These are phyloP conservation scores for Eledona agricola DNA, from an alignment of 2,888 invertebrate genomes.

Conservation along the genomic window DNA sequence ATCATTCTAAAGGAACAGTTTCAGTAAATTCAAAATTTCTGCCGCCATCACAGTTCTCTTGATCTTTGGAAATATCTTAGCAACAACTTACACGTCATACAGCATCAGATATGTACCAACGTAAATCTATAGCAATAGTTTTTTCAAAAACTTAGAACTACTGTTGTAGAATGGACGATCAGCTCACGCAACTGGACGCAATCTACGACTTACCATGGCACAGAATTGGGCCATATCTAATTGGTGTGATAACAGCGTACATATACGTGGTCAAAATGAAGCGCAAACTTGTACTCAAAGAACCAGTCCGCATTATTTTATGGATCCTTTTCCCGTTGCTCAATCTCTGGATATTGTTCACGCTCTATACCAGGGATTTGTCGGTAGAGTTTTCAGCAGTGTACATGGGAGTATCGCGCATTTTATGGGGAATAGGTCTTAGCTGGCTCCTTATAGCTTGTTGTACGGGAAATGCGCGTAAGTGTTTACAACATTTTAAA, in stretches of 20 bases:
- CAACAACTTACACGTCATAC: constrained; percentile 60
- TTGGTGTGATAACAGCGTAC: constrained; percentile 64
- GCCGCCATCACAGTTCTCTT: constrained; percentile 49
- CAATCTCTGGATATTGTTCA: constrained; percentile 62
- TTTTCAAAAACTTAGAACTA: neutral
- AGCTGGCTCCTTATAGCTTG: constrained; percentile 69
- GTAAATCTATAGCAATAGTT: constrained; percentile 57
- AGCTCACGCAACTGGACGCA: constrained; percentile 55
- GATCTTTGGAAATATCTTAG: constrained; percentile 53
- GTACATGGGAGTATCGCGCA: constrained; percentile 65
- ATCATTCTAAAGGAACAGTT: constrained; percentile 42
- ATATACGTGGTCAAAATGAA: constrained; percentile 57
- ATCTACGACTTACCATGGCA: constrained; percentile 66
- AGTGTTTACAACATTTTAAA: constrained; percentile 27
- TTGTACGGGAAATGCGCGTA: constrained; percentile 65
- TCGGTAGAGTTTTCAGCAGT: constrained; percentile 62
- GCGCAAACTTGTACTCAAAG: constrained; percentile 50
- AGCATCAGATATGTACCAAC: constrained; percentile 59
- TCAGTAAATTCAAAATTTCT: constrained; percentile 58
- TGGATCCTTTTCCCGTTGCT: constrained; percentile 61
- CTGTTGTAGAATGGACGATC: constrained; percentile 59
- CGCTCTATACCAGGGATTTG: constrained; percentile 60
- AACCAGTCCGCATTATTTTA: constrained; percentile 38
- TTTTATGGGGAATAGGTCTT: constrained; percentile 66
- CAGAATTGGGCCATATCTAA: constrained; percentile 64